Evolutionary conservation across 2,113 vertebrate species (phyloP), one percentile per base, ranked within the genome.

Genomic region (Mellivora capensis): DNA sequence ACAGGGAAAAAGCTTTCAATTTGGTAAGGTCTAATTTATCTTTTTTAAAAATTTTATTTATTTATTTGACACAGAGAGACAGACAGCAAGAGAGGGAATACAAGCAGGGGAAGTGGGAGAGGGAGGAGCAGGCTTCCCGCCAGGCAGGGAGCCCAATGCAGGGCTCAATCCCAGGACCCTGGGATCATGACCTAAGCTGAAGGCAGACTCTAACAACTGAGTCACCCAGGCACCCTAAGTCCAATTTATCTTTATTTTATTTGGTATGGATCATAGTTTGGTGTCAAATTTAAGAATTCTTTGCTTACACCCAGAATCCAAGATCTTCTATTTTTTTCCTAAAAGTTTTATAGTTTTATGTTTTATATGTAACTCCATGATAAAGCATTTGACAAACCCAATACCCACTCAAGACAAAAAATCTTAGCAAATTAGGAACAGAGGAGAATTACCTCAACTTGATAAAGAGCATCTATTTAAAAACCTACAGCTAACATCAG

Each of bases 321-420:
- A 94, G 12, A 80, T 84, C n/a, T 44, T 64, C n/a, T 84, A 62
- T 13, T 39, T 88, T 71, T 57, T 61, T 47, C 44, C 67, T 76
- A 82, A 74, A 95, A 44, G 27, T 81, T 79, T 79, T 81, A 49
- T 34, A 84, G 21, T 39, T 96, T 47, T 89, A 31, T 76, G 27
- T 79, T 93, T 95, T 96, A 85, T 4, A 81, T 81, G 84, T 84
- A 88, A 54, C n/a, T 67, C 83, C 2, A 18, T 52, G 42, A 86
- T 29, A 88, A 85, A 93, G 2, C 42, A 83, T 89, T 67, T 93
- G 83, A 87, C 82, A 97, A 97, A 59, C 34, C 39, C 31, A 90
- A 54, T 3, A n/a, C 9, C 10, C 29, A 11, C 59, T 62, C 86
- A 9, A 72, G n/a, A 71, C 29, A 34, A 85, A 85, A 88, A 87